Percentiles rank a stretch among this genome's conserved stretches.
Evolutionary conservation across 1,140 invertebrate genomes (phyloP).

Genomic region (Pogonomyrmex californicus): DNA sequence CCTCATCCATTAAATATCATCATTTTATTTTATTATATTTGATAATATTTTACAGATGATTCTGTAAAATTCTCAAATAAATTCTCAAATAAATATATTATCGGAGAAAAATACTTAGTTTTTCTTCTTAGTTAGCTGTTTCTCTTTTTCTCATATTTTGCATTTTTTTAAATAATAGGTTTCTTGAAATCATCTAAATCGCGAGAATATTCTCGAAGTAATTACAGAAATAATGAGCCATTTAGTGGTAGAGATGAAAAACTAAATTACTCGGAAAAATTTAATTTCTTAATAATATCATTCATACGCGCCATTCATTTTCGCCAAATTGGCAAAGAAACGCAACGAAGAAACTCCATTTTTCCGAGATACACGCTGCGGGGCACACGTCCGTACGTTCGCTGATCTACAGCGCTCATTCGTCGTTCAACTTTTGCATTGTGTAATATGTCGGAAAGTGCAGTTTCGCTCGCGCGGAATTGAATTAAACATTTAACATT

Average conservation of each 20-base stretch:
- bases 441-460: conserved; percentile 21
- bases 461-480: background rate
- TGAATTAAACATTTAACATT: conserved; percentile 38
- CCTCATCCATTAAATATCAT: background rate
- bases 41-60: background rate
- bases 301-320: background rate
- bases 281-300: conserved; percentile 20
- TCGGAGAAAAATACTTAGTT: background rate
- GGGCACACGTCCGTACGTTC: background rate
- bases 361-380: background rate
- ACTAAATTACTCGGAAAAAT: conserved; percentile 33
- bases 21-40: conserved; percentile 14
- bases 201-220: background rate
- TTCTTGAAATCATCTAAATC: background rate
- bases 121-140: background rate
- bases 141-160: background rate
- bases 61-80: background rate
- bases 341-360: background rate
- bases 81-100: background rate
- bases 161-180: background rate
- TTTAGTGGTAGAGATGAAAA: background rate
- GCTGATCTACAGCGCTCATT: background rate
- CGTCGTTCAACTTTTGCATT: conserved; percentile 22
- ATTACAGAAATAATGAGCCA: conserved; percentile 5
- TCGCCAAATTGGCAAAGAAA: background rate